These are phyloP conservation scores for Schrankia costaestrigalis DNA, from an alignment of 2,888 invertebrate genomes.

Conservation along the genomic window DNA sequence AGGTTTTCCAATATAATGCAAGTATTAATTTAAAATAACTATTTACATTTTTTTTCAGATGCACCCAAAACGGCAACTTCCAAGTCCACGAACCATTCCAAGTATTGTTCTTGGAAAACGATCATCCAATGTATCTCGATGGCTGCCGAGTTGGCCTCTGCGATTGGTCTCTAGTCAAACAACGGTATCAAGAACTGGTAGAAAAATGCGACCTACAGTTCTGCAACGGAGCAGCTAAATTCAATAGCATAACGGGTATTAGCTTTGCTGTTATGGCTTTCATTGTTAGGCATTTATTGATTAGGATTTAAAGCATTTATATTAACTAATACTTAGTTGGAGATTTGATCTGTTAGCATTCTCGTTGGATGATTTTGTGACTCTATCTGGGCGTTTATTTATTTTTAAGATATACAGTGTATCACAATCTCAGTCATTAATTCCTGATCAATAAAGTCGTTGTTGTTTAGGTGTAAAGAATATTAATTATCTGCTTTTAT, in stretches of 20 bases:
- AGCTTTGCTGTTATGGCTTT: constrained; percentile 30
- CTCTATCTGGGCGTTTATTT: too few relatives aligned
- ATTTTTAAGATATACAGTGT: too few relatives aligned
- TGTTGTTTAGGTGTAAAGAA: too few relatives aligned
- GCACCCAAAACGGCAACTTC: constrained; percentile 71
- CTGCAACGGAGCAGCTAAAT: constrained; percentile 63
- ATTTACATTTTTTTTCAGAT: constrained; percentile 59
- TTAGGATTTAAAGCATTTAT: constrained; percentile 19
- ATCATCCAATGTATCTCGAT: constrained; percentile 83
- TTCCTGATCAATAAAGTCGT: too few relatives aligned
- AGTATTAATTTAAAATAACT: not conserved
- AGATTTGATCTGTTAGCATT: too few relatives aligned
- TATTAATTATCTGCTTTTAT: too few relatives aligned
- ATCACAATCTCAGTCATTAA: too few relatives aligned
- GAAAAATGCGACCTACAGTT: constrained; percentile 80
- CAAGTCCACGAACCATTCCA: constrained; percentile 64
- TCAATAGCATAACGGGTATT: constrained; percentile 27
- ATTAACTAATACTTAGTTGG: too few relatives aligned
- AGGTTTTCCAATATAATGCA: not conserved
- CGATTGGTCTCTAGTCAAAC: constrained; percentile 85
- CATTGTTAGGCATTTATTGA: constrained; percentile 20
- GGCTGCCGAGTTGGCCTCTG: constrained; percentile 89
- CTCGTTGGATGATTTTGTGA: too few relatives aligned
- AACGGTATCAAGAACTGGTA: constrained; percentile 76
- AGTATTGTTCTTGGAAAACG: constrained; percentile 86